Percentiles rank a stretch among this genome's conserved stretches.
phyloP scores from a whole-genome alignment of 2,888 invertebrate species.

The Hypomecis atomaria region DNA sequence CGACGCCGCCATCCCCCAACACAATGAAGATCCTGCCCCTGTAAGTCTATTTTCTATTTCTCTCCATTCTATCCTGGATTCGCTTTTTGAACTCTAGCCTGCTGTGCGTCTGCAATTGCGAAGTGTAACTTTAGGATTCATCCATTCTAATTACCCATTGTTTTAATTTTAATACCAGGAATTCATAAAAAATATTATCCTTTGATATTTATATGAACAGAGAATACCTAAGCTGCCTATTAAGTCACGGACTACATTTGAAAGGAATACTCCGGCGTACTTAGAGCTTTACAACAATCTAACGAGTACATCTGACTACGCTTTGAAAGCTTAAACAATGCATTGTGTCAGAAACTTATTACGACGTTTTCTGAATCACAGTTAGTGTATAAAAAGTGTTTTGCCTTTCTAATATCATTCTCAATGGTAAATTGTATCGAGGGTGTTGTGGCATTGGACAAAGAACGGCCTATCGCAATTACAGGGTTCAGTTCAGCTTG shows the following conservation, averaged over 20 bases:
- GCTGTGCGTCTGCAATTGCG: constrained; percentile 78
- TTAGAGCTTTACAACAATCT: constrained; percentile 4
- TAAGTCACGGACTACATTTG: constrained; percentile 47
- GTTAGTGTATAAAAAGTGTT: constrained; percentile 52
- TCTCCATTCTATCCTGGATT: constrained; percentile 30
- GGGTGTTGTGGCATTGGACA: constrained; percentile 52
- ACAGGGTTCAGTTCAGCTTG: background rate
- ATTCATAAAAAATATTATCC: background rate
- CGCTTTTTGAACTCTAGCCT: constrained; percentile 36
- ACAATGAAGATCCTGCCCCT: constrained; percentile 73
- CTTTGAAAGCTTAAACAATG: constrained; percentile 21
- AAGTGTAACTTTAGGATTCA: constrained; percentile 32
- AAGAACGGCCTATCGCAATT: constrained; percentile 43
- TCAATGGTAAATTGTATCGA: constrained; percentile 53
- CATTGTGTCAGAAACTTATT: constrained; percentile 35
- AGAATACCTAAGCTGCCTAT: constrained; percentile 8
- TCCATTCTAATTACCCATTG: background rate
- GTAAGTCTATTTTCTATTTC: constrained; percentile 58
- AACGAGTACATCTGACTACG: constrained; percentile 16
- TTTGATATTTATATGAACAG: background rate
- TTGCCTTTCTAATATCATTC: constrained; percentile 70
- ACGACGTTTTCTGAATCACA: constrained; percentile 46
- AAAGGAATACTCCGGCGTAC: constrained; percentile 29
- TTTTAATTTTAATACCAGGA: background rate
- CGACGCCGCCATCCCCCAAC: constrained; percentile 57